Evolutionary conservation across 1,140 invertebrate species (phyloP), one percentile per base, ranked within the genome.

Genomic region (Aphelenchoides fujianensis): DNA sequence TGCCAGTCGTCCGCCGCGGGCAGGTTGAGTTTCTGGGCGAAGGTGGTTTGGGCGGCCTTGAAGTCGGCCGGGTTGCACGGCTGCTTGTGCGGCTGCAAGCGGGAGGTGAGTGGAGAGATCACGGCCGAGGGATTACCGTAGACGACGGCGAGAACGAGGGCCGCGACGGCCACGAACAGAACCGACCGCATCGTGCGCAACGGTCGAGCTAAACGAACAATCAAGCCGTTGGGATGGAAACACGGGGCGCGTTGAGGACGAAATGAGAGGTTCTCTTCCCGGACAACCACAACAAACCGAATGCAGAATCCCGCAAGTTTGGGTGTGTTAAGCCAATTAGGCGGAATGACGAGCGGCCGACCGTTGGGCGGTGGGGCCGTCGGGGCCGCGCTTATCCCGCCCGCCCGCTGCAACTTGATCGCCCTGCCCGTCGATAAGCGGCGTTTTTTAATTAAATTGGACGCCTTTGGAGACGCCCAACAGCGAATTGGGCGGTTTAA

Each of bases 21-120:
- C 12, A 66, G 12, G 16, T 30, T 16, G 12, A 66, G 31, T 30
- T 31, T 66, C 32, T 66, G 23, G n/a, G 32, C 63, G 31, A 66
- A 66, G 16, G 2, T 30, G 3, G 19, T 30, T 30, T 66, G 63
- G 1, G 63, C 63, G 7, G 31, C 31, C 32, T 66, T 66, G n/a
- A 66, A 66, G 36, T 66, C 32, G 36, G 37, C 63, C 12, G 53
- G 36, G 7, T 34, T 35, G 34, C 63, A 66, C 2, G 31, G 12
- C 1, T 32, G 12, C 23, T n/a, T 1, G 36, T 34, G 1, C 2
- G 63, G n/a, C 36, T 41, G 16, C 53, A n/a, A n/a, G n/a, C n/a
- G n/a, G 63, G 23, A 48, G 23, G 12, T 48, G 23, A 48, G 23
- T 23, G 12, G 41, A 48, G 23, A 48, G 41, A 12, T 48, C 23